Base-by-base conservation (phyloP, 92 coral and sea anemone species). In the Phymanthus crucifer region DNA sequence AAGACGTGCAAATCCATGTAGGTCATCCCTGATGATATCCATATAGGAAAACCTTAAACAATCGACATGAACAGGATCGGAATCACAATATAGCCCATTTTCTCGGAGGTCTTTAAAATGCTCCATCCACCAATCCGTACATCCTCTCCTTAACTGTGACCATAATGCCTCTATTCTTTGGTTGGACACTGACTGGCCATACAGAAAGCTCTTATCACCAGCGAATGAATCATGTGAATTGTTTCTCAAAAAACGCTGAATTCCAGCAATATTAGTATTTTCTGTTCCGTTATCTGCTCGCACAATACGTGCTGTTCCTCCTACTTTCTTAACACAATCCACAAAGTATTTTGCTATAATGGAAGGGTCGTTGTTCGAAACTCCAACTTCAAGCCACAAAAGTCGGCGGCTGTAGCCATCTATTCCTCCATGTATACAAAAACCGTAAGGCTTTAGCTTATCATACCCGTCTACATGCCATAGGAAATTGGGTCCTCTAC, bases 161-260 rank as follows among this genome's bases (percentile, higher is more conserved):
- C 78, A 74, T 67, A 66, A 74, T 12, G 66, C 67, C 21, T 74
- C 78, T 27, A 74, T 46, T 14, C 78, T n/a, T 50, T 74, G 78
- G 46, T 74, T 74, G 1, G 78, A 74, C 1, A 74, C 78, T 4
- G 78, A 74, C 26, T 34, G 4, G 3, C 78, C 78, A 33, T 74
- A 74, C 18, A 74, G 18, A 32, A 74, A 74, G 31, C 65, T 43
- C 10, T 10, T 10, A 5, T 47, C 14, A 5, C 4, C 23, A 9
- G 2, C 14, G 56, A n/a, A n/a, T n/a, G 2, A 47, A 47, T 3
- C 56, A 9, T 66, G 32, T 7, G 34, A 66, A 1, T 6, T 3
- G 8, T 3, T 3, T 4, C 27, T 6, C 8, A 66, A 66, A 33
- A 66, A 66, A 14, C 71, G 32, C 23, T 66, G 71, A 66, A 66